A percentile compares a stretch with the other conserved stretches of the same genome.
phyloP scores from a whole-genome alignment of 2,888 invertebrate species.

The Steinernema carpocapsae region DNA sequence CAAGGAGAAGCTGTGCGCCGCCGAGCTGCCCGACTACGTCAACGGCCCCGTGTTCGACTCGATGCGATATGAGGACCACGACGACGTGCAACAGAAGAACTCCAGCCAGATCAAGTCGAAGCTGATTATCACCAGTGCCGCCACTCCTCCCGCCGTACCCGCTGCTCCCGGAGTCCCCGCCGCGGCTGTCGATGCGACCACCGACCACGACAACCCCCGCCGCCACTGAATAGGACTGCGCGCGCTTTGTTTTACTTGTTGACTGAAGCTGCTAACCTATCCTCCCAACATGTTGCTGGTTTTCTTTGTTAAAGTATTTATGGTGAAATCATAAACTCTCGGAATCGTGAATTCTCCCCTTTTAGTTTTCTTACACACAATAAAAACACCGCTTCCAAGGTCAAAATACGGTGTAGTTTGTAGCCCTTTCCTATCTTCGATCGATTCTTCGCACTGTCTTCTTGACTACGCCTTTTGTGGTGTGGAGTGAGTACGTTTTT shows the following conservation, averaged over 20 bases:
- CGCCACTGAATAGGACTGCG: background rate
- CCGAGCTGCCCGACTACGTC: conserved; percentile 42
- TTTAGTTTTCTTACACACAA: background rate
- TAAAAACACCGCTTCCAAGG: background rate
- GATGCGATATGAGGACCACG: conserved; percentile 46
- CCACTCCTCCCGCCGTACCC: background rate
- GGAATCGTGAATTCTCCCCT: no score
- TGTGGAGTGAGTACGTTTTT: no score
- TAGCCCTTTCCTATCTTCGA: conserved; percentile 21
- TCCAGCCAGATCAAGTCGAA: conserved; percentile 42
- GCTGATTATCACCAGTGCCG: conserved; percentile 37
- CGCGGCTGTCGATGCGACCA: background rate
- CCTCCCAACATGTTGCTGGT: no score
- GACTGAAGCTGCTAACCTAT: no score
- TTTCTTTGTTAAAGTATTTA: background rate
- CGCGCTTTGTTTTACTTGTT: background rate
- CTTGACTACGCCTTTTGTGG: background rate
- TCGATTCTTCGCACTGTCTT: conserved; percentile 12
- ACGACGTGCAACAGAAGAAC: conserved; percentile 42
- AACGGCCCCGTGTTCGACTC: conserved; percentile 38
- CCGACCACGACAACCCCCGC: no score
- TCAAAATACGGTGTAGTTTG: conserved; percentile 28
- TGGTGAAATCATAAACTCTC: no score
- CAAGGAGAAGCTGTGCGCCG: conserved; percentile 52
- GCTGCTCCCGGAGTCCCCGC: background rate